Base-by-base conservation (phyloP, 37 sponge, comb jelly and placozoan genomes). In the Aplysina aerophoba region DNA sequence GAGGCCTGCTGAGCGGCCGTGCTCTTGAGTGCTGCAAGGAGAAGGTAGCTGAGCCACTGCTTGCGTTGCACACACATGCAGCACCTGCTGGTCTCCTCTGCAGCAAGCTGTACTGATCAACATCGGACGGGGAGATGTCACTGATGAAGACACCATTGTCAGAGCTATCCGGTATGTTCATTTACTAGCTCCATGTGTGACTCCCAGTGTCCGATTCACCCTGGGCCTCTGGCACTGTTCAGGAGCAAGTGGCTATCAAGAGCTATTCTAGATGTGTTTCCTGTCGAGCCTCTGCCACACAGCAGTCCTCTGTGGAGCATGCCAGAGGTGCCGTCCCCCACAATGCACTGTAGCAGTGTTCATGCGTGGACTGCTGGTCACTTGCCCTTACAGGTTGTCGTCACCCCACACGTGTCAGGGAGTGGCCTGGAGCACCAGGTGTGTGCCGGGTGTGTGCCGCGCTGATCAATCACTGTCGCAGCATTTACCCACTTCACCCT, bases 31-130 rank as follows among this genome's bases (percentile, higher is more conserved):
- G 24, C 55, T 90, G 91, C 65, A 54, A 64, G 20, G 77, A 80
- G 37, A 89, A 89, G 73, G 89, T 85, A 34, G 71, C 34, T 27
- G 4, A 62, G 25, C n/a, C n/a, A 11, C 63, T 62, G 63, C 63
- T 14, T 27, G 25, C 34, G 15, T 25, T 25, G 4, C 63, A 62
- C 63, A 62, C 50, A 44, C 6, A 3, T 11, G 50, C 50, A 44
- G 50, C 50, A 44, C 50, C 50, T 44, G 8, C 6, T 44, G 50
- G 17, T 58, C 25, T 66, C 73, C 30, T 57, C 22, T 15, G 35
- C 56, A 86, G 84, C 82, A 86, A 34, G 44, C 91, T n/a, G 87
- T 90, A 16, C 55, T 90, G n/a, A 83, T 90, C 79, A 90, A 90
- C 34, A 55, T 90, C 38, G 91, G 91, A 4, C 59, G 91, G 15